phyloP scores from a whole-genome alignment of 2,888 invertebrate genomes.

The Pseudolycoriella hygida region DNA sequence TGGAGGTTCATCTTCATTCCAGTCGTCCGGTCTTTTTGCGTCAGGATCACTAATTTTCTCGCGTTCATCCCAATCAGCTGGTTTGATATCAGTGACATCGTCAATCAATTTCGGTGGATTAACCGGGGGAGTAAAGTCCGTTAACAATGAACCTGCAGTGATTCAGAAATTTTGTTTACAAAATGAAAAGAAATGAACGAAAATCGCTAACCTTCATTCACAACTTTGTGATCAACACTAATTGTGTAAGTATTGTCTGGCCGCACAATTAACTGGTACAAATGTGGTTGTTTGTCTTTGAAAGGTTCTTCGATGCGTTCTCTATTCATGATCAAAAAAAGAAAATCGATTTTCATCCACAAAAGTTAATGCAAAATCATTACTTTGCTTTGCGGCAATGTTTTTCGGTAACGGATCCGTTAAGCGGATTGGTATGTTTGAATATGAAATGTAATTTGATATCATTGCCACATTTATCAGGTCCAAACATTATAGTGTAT shows the following conservation, averaged over 20 bases:
- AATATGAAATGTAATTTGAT: slow-evolving; percentile 89
- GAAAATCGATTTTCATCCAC: not conserved
- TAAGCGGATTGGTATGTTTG: slow-evolving; percentile 84
- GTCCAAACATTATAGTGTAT: slow-evolving; percentile 99
- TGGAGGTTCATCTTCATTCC: slow-evolving; percentile 90
- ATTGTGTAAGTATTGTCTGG: slow-evolving; percentile 69
- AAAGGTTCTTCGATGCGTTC: slow-evolving; percentile 69
- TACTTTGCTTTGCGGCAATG: slow-evolving; percentile 84
- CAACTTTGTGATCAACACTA: slow-evolving; percentile 63
- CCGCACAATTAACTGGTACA: slow-evolving; percentile 60
- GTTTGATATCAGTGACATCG: slow-evolving; percentile 71
- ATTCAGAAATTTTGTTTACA: slow-evolving; percentile 27
- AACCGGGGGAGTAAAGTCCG: slow-evolving; percentile 83
- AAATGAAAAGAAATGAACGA: too few species aligned
- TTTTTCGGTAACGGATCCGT: slow-evolving; percentile 80
- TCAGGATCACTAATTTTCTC: slow-evolving; percentile 77
- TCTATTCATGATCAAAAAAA: slow-evolving; percentile 19
- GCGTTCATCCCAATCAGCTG: slow-evolving; percentile 92
- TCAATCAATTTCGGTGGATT: slow-evolving; percentile 91
- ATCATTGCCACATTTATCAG: slow-evolving; percentile 96
- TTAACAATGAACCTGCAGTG: slow-evolving; percentile 71
- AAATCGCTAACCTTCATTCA: slow-evolving; percentile 48
- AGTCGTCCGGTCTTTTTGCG: slow-evolving; percentile 84
- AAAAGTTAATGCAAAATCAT: slow-evolving; percentile 49
- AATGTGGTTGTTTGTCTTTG: slow-evolving; percentile 84